Percentiles rank a stretch among this genome's conserved stretches.
Conservation (phyloP, 2,113 vertebrate genomes). For the Tautogolabrus adspersus region DNA sequence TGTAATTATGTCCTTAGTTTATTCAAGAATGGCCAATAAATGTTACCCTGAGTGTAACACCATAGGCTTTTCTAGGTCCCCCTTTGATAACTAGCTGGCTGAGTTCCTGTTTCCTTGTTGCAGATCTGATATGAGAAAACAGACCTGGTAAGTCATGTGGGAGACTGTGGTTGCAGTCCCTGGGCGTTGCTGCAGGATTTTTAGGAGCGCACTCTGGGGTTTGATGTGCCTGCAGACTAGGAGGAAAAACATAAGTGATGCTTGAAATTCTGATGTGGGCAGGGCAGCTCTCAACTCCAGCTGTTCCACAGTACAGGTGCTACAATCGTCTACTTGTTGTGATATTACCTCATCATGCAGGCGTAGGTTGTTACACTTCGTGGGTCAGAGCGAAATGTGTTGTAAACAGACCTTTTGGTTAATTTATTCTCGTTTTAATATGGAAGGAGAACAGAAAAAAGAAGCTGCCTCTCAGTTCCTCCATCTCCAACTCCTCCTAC, state of each 20-base stretch:
- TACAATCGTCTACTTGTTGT: slow-evolving; percentile 46
- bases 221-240: slow-evolving; percentile 54
- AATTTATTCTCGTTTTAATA: slow-evolving; percentile 21
- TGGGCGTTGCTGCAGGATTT: slow-evolving; percentile 82
- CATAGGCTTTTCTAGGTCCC: slow-evolving; percentile 21
- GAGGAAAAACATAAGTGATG: slow-evolving; percentile 42
- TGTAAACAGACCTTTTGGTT: slow-evolving; percentile 23
- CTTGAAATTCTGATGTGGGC: slow-evolving; percentile 47
- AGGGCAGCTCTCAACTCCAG: slow-evolving; percentile 59
- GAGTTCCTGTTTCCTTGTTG: slow-evolving; percentile 49
- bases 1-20: slow-evolving; percentile 40
- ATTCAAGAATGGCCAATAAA: slow-evolving; percentile 57
- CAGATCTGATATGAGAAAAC: slow-evolving; percentile 59
- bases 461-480: slow-evolving; percentile 51
- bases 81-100: slow-evolving; percentile 26
- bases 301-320: slow-evolving; percentile 62
- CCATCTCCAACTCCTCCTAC: slow-evolving; percentile 65
- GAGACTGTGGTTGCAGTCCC: slow-evolving; percentile 71
- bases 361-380: slow-evolving; percentile 24
- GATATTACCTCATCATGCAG: slow-evolving; percentile 29
- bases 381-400: slow-evolving; percentile 9
- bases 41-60: slow-evolving; percentile 21
- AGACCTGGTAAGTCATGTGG: slow-evolving; percentile 67
- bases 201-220: slow-evolving; percentile 48
- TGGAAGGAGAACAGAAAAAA: slow-evolving; percentile 35